Percentiles rank a stretch among this genome's conserved stretches.
Evolutionary conservation across 2,888 invertebrate species (phyloP).

Genomic region (Silvanus unidentatus): DNA sequence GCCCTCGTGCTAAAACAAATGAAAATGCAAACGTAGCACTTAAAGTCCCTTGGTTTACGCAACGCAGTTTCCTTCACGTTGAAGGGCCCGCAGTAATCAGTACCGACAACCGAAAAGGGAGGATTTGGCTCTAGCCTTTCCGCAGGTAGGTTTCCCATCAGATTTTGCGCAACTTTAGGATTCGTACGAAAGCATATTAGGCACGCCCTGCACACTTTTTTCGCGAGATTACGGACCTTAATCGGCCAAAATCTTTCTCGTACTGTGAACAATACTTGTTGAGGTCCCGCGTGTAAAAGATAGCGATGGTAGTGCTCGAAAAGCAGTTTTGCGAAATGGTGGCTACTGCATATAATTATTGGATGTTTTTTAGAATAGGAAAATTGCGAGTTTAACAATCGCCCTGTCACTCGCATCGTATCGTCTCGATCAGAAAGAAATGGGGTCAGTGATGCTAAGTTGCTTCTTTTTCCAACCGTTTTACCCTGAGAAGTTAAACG

Average conservation of each 20-base stretch:
- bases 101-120: slow-evolving; percentile 14
- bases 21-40: slow-evolving; percentile 14
- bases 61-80: slow-evolving; percentile 12
- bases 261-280: slow-evolving; percentile 18
- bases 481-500: background rate
- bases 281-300: slow-evolving; percentile 19
- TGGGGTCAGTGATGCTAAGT: slow-evolving; percentile 6
- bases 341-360: slow-evolving; percentile 9
- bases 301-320: slow-evolving; percentile 13
- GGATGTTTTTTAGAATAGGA: slow-evolving; percentile 15
- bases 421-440: slow-evolving; percentile 7
- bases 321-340: slow-evolving; percentile 10
- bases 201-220: slow-evolving; percentile 8
- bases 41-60: slow-evolving; percentile 10
- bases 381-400: slow-evolving; percentile 11
- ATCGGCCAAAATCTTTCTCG: slow-evolving; percentile 18
- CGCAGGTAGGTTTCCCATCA: slow-evolving; percentile 16
- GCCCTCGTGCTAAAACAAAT: slow-evolving; percentile 16
- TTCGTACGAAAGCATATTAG: slow-evolving; percentile 12
- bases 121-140: slow-evolving; percentile 7
- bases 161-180: slow-evolving; percentile 8
- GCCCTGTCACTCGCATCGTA: slow-evolving; percentile 12
- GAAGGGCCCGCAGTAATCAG: slow-evolving; percentile 23
- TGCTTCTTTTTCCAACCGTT: background rate
- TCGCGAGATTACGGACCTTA: slow-evolving; percentile 9